phyloP scores from a whole-genome alignment of 2,113 vertebrate genomes.

The Hirundichthys speculiger region DNA sequence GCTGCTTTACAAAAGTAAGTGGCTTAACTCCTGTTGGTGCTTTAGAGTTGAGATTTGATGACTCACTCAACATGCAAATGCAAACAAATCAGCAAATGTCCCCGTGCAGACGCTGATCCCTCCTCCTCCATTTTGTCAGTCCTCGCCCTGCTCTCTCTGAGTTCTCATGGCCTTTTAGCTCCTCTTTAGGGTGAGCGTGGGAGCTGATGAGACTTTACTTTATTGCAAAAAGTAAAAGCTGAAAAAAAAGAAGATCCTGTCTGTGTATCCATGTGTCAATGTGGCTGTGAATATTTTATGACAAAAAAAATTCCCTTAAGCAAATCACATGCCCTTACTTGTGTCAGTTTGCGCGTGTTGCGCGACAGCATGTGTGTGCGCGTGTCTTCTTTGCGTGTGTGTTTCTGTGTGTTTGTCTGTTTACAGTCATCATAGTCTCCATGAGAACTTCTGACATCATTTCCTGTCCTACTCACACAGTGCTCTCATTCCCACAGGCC shows the following conservation, averaged over 20 bases:
- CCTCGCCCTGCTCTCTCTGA: neutral
- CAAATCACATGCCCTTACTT: constrained; percentile 42
- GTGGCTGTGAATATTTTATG: constrained; percentile 16
- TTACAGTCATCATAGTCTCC: constrained; percentile 17
- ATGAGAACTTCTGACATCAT: constrained; percentile 60
- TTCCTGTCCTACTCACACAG: constrained; percentile 71
- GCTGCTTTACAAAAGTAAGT: constrained; percentile 59
- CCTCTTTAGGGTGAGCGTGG: neutral
- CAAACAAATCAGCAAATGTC: constrained; percentile 26
- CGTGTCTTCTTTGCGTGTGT: constrained; percentile 10
- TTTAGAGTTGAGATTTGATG: constrained; percentile 42
- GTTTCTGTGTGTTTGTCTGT: neutral
- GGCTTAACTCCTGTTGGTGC: constrained; percentile 50
- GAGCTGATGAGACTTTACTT: neutral
- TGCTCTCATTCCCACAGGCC: constrained; percentile 65
- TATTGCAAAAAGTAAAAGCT: constrained; percentile 1
- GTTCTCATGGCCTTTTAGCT: neutral
- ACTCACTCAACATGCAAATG: constrained; percentile 43
- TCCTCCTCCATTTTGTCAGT: neutral
- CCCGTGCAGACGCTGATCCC: neutral
- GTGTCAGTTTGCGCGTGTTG: constrained; percentile 8
- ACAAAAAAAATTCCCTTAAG: neutral
- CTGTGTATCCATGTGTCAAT: neutral
- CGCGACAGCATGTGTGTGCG: neutral
- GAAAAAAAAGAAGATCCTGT: neutral